These are phyloP conservation scores for Leucophenga varia DNA, from an alignment of 1,140 invertebrate genomes.

Conservation along the genomic window DNA sequence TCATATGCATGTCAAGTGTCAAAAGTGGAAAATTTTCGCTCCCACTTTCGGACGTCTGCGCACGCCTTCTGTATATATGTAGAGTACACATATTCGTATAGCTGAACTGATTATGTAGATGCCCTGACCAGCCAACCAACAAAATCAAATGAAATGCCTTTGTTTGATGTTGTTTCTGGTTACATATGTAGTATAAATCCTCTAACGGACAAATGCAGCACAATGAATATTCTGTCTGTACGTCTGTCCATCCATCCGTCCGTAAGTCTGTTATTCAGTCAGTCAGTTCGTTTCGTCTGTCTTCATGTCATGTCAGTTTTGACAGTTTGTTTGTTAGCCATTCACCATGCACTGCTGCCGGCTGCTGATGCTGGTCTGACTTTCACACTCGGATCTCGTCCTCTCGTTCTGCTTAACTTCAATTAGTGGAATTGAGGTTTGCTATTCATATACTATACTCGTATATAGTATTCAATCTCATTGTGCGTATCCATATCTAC, in stretches of 20 bases:
- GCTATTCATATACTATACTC: too few relatives aligned
- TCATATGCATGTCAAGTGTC: conserved; percentile 56
- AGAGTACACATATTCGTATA: too few relatives aligned
- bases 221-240: background rate
- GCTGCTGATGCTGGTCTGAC: conserved; percentile 35
- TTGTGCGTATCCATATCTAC: background rate
- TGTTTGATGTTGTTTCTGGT: conserved; percentile 32
- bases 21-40: conserved; percentile 29
- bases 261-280: too few relatives aligned
- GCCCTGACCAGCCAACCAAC: too few relatives aligned
- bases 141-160: conserved; percentile 16
- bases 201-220: background rate
- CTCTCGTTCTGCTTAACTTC: conserved; percentile 46
- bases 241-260: conserved; percentile 16
- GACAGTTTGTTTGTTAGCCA: conserved; percentile 39
- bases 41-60: background rate
- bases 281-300: too few relatives aligned
- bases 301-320: conserved; percentile 50
- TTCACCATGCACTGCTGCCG: conserved; percentile 14
- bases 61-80: conserved; percentile 38
- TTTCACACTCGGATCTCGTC: background rate
- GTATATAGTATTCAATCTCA: too few relatives aligned
- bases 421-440: conserved; percentile 50
- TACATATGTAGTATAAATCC: conserved; percentile 1
- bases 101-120: conserved; percentile 37